These are phyloP conservation scores for Ptilodon capucinus DNA, from an alignment of 2,888 invertebrate genomes.

Conservation along the genomic window DNA sequence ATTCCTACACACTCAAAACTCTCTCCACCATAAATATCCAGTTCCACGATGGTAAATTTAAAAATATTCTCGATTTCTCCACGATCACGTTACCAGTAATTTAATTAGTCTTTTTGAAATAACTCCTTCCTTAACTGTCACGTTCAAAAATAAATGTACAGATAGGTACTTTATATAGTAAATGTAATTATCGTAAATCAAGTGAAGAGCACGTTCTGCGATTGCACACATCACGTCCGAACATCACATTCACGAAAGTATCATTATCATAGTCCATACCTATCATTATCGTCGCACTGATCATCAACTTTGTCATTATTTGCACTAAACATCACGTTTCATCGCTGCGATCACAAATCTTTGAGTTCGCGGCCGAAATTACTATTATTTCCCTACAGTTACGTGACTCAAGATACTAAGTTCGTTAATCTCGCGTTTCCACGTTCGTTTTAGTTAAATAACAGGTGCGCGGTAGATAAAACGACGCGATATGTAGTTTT, in stretches of 20 bases:
- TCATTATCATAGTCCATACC: slow-evolving; percentile 31
- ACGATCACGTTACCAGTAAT: background rate
- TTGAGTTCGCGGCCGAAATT: slow-evolving; percentile 29
- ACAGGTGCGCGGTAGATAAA: slow-evolving; percentile 43
- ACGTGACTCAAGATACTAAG: slow-evolving; percentile 38
- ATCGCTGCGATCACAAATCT: slow-evolving; percentile 37
- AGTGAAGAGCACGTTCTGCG: slow-evolving; percentile 33
- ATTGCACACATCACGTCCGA: slow-evolving; percentile 35
- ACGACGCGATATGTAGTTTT: slow-evolving; percentile 34
- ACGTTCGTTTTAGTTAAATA: slow-evolving; percentile 34
- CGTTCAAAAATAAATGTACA: no score
- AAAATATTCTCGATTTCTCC: slow-evolving; percentile 9
- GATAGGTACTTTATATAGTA: slow-evolving; percentile 18
- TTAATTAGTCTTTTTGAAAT: slow-evolving; percentile 7
- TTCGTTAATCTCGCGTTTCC: slow-evolving; percentile 27
- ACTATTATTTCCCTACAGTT: slow-evolving; percentile 36
- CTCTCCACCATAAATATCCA: slow-evolving; percentile 38
- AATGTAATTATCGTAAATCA: slow-evolving; percentile 13
- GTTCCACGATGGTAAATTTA: background rate
- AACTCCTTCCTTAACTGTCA: slow-evolving; percentile 27
- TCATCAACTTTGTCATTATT: slow-evolving; percentile 43
- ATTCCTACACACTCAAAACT: slow-evolving; percentile 48
- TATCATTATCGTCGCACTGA: slow-evolving; percentile 30
- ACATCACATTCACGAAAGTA: slow-evolving; percentile 35
- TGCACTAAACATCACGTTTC: slow-evolving; percentile 44